Conservation (phyloP, 2,888 invertebrate genomes). For the Cheilosia soror region DNA sequence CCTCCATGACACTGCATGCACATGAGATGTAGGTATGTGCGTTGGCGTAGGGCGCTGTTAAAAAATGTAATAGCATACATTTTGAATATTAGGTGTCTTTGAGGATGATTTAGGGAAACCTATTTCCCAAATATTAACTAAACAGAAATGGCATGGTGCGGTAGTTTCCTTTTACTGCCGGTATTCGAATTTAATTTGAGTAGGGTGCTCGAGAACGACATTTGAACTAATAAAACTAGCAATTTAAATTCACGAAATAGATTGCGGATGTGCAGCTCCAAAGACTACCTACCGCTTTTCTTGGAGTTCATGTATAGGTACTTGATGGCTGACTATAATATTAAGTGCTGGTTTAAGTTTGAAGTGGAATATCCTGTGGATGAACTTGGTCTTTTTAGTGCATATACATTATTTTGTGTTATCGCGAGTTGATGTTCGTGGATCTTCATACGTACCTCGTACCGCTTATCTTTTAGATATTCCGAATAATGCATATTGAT, state of each 20-base stretch:
- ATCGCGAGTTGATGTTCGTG: not conserved
- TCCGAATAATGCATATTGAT: not conserved
- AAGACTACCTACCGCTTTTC: not conserved
- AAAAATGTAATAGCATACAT: conserved; percentile 50
- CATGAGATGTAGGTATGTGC: not conserved
- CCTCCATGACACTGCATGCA: conserved; percentile 19
- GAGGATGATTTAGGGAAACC: conserved; percentile 33
- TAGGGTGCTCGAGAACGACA: not conserved
- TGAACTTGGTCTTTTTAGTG: not conserved
- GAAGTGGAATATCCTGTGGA: not conserved
- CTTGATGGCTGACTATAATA: not conserved
- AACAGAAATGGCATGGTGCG: too few relatives aligned
- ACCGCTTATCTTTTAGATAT: too few relatives aligned
- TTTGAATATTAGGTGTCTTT: conserved; percentile 29
- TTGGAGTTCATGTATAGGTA: not conserved
- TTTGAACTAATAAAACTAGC: not conserved
- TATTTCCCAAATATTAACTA: conserved; percentile 36
- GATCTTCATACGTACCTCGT: not conserved
- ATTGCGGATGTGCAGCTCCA: not conserved
- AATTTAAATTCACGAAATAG: not conserved
- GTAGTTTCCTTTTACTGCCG: not conserved
- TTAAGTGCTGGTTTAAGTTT: not conserved
- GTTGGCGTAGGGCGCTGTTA: not conserved
- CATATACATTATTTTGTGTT: not conserved
- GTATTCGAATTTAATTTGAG: not conserved